Conservation (phyloP, 2,888 invertebrate genomes). For the Campaea margaritaria region DNA sequence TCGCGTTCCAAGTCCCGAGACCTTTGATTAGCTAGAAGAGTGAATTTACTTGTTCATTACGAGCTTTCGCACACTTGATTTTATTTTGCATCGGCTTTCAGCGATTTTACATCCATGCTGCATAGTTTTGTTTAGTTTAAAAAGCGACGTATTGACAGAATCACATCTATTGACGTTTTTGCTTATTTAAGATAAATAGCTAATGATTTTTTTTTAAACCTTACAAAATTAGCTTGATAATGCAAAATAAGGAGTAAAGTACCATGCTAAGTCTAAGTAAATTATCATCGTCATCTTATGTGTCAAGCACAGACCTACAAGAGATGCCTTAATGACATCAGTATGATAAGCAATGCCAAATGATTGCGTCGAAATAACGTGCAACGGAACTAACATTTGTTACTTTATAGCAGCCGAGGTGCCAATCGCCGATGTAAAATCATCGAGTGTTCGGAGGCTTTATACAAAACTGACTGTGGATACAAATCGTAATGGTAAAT, state of each 20-base stretch:
- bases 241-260: too few species aligned
- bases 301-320: too few species aligned
- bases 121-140: background rate
- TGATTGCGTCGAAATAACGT: background rate
- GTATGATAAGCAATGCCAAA: background rate
- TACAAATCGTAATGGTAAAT: too few species aligned
- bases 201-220: too few species aligned
- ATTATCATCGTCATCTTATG: too few species aligned
- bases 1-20: conserved; percentile 10
- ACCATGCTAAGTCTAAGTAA: too few species aligned
- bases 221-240: too few species aligned
- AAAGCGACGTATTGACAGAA: background rate
- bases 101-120: background rate
- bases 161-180: background rate
- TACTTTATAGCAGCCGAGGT: background rate
- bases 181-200: background rate
- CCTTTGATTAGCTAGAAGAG: conserved; percentile 18
- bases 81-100: conserved; percentile 3
- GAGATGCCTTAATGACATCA: too few species aligned
- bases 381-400: background rate
- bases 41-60: conserved; percentile 15
- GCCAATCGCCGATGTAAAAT: conserved; percentile 11
- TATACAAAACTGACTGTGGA: background rate
- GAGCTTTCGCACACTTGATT: background rate
- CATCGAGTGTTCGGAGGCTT: background rate